Percentiles rank a stretch among this genome's conserved stretches.
Evolutionary conservation across 2,888 invertebrate genomes (phyloP).

Genomic region (Leptinotarsa peninsularis): DNA sequence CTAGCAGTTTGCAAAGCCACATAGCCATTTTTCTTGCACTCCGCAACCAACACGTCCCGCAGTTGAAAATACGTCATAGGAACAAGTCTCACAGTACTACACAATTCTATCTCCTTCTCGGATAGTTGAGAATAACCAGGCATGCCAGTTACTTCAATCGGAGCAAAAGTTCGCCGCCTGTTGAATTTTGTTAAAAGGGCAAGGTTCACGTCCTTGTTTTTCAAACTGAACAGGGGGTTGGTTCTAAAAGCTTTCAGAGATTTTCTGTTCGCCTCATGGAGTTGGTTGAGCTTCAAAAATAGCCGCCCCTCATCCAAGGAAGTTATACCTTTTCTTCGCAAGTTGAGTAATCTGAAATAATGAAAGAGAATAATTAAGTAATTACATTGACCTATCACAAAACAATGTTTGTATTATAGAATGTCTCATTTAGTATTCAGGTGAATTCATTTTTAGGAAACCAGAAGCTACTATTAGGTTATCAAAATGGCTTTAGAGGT

Average conservation of each 20-base stretch:
- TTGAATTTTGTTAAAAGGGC: conserved; percentile 42
- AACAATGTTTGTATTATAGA: not conserved
- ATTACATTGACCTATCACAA: not conserved
- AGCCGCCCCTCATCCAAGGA: conserved; percentile 73
- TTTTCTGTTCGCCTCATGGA: conserved; percentile 71
- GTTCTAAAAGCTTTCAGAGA: conserved; percentile 65
- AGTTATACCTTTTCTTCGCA: conserved; percentile 78
- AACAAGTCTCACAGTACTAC: conserved; percentile 79
- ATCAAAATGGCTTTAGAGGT: no score
- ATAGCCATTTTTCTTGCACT: conserved; percentile 81
- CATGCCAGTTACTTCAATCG: conserved; percentile 77
- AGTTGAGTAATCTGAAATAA: conserved; percentile 70
- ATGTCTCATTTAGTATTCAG: no score
- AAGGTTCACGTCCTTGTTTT: conserved; percentile 46
- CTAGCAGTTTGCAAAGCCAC: conserved; percentile 86
- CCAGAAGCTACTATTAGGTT: no score
- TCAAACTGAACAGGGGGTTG: conserved; percentile 59
- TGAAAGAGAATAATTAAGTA: not conserved
- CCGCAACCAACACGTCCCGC: conserved; percentile 78
- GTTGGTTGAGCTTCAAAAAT: conserved; percentile 75
- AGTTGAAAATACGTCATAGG: conserved; percentile 85
- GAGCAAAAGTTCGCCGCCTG: conserved; percentile 67
- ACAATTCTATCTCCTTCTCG: conserved; percentile 79
- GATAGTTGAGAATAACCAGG: conserved; percentile 82
- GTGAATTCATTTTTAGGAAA: no score